Base-by-base conservation (phyloP, 2,888 invertebrate genomes). In the Drosophila monieri region DNA sequence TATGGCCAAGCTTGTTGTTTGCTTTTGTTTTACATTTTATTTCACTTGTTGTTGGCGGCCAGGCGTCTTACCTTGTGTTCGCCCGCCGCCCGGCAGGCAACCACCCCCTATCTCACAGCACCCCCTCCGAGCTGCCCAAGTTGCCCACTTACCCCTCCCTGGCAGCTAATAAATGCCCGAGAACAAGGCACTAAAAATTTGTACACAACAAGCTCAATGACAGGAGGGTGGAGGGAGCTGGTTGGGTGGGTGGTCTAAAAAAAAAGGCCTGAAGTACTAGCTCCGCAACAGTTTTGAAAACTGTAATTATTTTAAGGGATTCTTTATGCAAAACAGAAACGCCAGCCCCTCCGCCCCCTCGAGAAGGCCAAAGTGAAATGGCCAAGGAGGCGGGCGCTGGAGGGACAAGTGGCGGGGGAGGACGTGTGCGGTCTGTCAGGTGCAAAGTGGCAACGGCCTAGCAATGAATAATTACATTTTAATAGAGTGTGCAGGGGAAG, bases 381-480 rank as follows among this genome's bases (percentile, higher is more conserved):
- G 53, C 39, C 53, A 21, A 30, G 62, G 47, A 9, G 32, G 25
- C 21, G 43, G 35, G 30, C 62, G 49, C 12, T 39, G 25, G 46
- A 35, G 30, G 14, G 48, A 14, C 21, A n/a, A 52, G 39, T 47
- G 53, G 43, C 15, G 25, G 46, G 21, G 41, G 32, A 37, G 68
- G 21, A 21, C 21, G 54, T 32, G 72, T 66, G 57, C 66, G 48
- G 52, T 62, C 49, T 67, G 64, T 69, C 76, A 80, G 78, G 80
- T 80, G 80, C 69, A 70, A 84, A 84, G 80, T 83, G 80, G 69
- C 78, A 76, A 61, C 78, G 80, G 77, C 84, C 75, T 77, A 83
- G 78, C 84, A 76, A 72, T 88, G 86, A 88, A 88, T 88, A 88
- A 88, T 89, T 88, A 85, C 88, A 79, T 86, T 88, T 88, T 85